phyloP scores from a whole-genome alignment of 1,140 invertebrate genomes.

The Mactra quadrangularis region DNA sequence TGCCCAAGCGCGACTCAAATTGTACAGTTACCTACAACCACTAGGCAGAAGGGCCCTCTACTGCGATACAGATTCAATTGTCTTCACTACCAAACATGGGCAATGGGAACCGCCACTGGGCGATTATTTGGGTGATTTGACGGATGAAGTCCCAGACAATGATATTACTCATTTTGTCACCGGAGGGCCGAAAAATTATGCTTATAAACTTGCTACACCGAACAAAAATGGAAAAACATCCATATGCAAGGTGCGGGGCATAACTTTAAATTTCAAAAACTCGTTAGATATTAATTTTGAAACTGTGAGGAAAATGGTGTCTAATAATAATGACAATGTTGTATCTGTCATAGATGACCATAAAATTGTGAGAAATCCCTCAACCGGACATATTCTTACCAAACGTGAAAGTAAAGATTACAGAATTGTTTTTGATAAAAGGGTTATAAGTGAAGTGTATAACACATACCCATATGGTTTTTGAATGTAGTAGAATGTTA shows the following conservation, averaged over 20 bases:
- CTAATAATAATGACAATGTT: neutral
- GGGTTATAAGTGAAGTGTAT: neutral
- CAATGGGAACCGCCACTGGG: slow-evolving; percentile 27
- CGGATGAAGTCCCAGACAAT: slow-evolving; percentile 26
- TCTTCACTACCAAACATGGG: slow-evolving; percentile 68
- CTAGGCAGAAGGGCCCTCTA: slow-evolving; percentile 78
- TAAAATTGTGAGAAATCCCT: neutral
- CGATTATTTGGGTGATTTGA: slow-evolving; percentile 11
- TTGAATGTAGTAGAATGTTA: too few species aligned
- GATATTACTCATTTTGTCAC: too few species aligned
- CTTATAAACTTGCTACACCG: neutral
- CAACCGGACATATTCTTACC: neutral
- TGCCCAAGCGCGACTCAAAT: slow-evolving; percentile 80
- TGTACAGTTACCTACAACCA: slow-evolving; percentile 78
- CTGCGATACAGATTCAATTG: slow-evolving; percentile 81
- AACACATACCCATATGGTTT: slow-evolving; percentile 26
- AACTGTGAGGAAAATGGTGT: slow-evolving; percentile 18
- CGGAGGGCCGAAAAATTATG: slow-evolving; percentile 59
- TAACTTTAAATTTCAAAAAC: slow-evolving; percentile 46
- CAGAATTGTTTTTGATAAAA: slow-evolving; percentile 21
- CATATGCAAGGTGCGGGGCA: slow-evolving; percentile 42
- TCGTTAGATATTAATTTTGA: slow-evolving; percentile 27
- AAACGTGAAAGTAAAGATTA: slow-evolving; percentile 22
- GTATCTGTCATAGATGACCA: neutral
- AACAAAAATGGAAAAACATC: neutral